These are phyloP conservation scores for Spodoptera littoralis DNA, from an alignment of 2,888 invertebrate species.

Conservation along the genomic window DNA sequence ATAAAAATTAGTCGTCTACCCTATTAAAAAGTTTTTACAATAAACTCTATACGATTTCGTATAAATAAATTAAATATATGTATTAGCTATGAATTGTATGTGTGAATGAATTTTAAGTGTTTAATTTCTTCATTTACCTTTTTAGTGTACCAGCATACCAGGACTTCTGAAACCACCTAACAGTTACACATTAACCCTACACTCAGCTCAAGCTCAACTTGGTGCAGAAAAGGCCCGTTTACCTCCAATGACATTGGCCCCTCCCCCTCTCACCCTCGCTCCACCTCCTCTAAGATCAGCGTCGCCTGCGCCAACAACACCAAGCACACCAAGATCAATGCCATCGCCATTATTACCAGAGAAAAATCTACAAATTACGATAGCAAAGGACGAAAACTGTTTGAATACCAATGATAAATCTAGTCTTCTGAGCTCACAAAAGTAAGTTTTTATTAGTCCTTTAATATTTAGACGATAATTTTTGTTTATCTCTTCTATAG, in stretches of 20 bases:
- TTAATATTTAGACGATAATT: too few relatives aligned
- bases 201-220: slow-evolving; percentile 78
- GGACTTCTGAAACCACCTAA: slow-evolving; percentile 92
- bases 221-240: slow-evolving; percentile 83
- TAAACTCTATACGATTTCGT: too few relatives aligned
- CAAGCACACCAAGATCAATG: slow-evolving; percentile 76
- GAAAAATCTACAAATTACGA: slow-evolving; percentile 81
- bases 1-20: too few relatives aligned
- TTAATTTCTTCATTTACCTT: slow-evolving; percentile 37
- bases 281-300: slow-evolving; percentile 72
- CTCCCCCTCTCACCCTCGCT: slow-evolving; percentile 70
- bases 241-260: slow-evolving; percentile 79
- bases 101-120: not conserved
- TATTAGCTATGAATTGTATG: not conserved
- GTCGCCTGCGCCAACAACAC: slow-evolving; percentile 74
- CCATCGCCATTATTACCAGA: slow-evolving; percentile 80
- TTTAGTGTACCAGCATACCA: slow-evolving; percentile 90
- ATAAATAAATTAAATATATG: too few relatives aligned
- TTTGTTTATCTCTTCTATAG: too few relatives aligned
- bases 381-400: slow-evolving; percentile 81
- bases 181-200: slow-evolving; percentile 85
- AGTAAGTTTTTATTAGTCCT: slow-evolving; percentile 69
- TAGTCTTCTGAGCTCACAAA: slow-evolving; percentile 84
- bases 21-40: too few relatives aligned
- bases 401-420: slow-evolving; percentile 83